A percentile compares a stretch with the other conserved stretches of the same genome.
These are phyloP conservation scores for Rhynchophorus ferrugineus DNA, from an alignment of 1,140 invertebrate species.

Conservation along the genomic window DNA sequence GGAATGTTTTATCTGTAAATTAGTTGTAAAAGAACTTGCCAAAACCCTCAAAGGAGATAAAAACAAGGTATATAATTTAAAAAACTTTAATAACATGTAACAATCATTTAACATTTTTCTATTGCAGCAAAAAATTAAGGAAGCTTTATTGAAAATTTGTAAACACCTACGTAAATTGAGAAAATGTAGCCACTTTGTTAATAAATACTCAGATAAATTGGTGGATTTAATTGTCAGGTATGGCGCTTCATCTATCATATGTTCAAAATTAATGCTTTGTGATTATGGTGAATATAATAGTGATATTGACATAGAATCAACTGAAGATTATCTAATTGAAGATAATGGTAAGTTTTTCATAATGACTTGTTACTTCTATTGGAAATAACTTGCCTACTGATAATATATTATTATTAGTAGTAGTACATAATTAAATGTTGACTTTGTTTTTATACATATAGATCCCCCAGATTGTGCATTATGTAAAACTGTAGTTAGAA, in stretches of 20 bases:
- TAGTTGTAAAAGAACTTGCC: background rate
- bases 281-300: too few relatives aligned
- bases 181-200: background rate
- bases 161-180: background rate
- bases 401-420: too few relatives aligned
- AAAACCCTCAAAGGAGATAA: background rate
- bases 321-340: too few relatives aligned
- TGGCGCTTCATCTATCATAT: background rate
- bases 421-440: too few relatives aligned
- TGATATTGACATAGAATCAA: too few relatives aligned
- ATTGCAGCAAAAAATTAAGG: background rate
- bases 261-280: background rate
- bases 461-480: too few relatives aligned
- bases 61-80: slow-evolving; percentile 3
- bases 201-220: slow-evolving; percentile 1
- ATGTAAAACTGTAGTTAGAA: too few relatives aligned
- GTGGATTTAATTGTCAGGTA: background rate
- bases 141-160: background rate
- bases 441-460: too few relatives aligned
- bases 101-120: background rate
- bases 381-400: too few relatives aligned
- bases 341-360: too few relatives aligned
- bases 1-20: slow-evolving; percentile 1
- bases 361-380: too few relatives aligned
- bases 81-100: background rate